phyloP scores from a whole-genome alignment of 2,113 vertebrate genomes.

The Hydropotes inermis region DNA sequence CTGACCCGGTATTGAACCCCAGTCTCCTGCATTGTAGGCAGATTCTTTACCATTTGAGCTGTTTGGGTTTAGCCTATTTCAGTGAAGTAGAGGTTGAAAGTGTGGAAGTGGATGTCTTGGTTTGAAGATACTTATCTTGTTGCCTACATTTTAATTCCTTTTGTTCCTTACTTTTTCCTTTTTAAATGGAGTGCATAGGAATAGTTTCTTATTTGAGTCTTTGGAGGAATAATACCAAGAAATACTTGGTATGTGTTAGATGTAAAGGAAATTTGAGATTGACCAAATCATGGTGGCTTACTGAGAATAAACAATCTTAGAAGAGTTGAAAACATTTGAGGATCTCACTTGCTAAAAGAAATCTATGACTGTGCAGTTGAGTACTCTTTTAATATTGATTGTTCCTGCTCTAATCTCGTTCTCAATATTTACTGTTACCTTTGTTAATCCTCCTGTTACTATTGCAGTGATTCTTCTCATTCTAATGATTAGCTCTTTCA shows the following conservation, averaged over 20 bases:
- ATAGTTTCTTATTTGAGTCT: neutral
- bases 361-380: neutral
- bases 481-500: neutral
- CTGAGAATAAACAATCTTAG: neutral
- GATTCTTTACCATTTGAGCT: neutral
- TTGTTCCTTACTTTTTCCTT: neutral
- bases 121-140: neutral
- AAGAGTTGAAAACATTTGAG: neutral
- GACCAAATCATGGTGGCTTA: neutral
- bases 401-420: neutral
- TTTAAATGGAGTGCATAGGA: neutral
- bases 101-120: neutral
- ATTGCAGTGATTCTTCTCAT: neutral
- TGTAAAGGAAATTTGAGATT: neutral
- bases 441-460: neutral
- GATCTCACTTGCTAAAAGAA: neutral
- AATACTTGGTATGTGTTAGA: neutral
- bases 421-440: neutral
- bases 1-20: rapidly evolving
- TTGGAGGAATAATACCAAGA: neutral
- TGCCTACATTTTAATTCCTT: neutral
- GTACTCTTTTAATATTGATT: neutral
- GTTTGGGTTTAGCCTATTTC: neutral
- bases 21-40: neutral
- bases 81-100: neutral